These are phyloP conservation scores for Amphimedon queenslandica DNA, from an alignment of 37 sponge, comb jelly and placozoan genomes.

Conservation along the genomic window DNA sequence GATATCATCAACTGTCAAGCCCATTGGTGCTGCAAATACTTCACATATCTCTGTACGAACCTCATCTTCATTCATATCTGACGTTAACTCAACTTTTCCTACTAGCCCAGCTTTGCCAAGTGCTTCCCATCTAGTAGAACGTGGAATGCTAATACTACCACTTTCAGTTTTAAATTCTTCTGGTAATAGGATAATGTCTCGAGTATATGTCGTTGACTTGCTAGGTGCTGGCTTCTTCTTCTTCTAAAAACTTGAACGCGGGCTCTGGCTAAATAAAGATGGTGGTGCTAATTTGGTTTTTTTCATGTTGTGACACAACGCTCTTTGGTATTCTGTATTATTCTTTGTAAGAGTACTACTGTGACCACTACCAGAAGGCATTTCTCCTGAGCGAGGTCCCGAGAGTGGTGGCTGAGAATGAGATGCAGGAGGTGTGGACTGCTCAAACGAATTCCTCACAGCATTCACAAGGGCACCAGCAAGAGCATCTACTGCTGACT, in stretches of 20 bases:
- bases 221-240: neutral
- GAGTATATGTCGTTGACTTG: neutral
- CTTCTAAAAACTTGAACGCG: too few relatives aligned
- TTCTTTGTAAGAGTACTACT: too few relatives aligned
- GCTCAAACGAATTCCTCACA: neutral
- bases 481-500: neutral
- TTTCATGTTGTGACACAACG: too few relatives aligned
- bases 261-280: neutral
- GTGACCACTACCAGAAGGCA: too few relatives aligned
- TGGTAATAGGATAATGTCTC: slow-evolving; percentile 15
- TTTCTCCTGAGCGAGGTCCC: too few relatives aligned
- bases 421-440: too few relatives aligned
- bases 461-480: neutral
- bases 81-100: slow-evolving; percentile 25
- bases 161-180: neutral
- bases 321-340: neutral
- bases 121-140: neutral
- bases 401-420: too few relatives aligned
- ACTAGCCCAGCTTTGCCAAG: slow-evolving; percentile 19
- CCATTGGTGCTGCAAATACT: slow-evolving; percentile 12
- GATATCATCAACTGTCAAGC: neutral
- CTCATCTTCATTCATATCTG: neutral
- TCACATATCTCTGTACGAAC: slow-evolving; percentile 2
- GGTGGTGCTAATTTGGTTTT: neutral
- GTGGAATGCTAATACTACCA: slow-evolving; percentile 3